Base-by-base conservation (phyloP, 1,140 invertebrate species). In the Ganaspis sp. region DNA sequence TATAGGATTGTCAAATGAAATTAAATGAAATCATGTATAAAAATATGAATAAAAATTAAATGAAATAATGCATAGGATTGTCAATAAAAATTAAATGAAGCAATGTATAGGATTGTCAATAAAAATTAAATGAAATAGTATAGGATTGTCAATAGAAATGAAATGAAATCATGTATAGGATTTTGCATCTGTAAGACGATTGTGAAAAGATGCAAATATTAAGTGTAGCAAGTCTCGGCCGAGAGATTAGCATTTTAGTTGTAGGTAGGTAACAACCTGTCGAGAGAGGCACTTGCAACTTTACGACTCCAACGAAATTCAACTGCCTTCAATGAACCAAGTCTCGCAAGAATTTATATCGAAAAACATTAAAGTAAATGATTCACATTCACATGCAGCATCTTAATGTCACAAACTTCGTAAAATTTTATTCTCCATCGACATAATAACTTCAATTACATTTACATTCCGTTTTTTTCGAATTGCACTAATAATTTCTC, bases 151-250 rank as follows among this genome's bases (percentile, higher is more conserved):
- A 49, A 17, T 49, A 4, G 4, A 49, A 17, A 45, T 17, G 17
- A 17, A 17, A 49, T 17, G 3, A 49, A 49, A 49, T 49, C 45
- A 49, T 6, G 42, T 45, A 17, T n/a, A 49, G 3, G 45, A 49
- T 49, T 49, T 49, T 49, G 45, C 45, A 49, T 49, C n/a, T 17
- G 45, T 49, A 49, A 49, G 17, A 49, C 45, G 45, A 49, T 49
- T 49, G 45, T 49, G 45, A 49, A 49, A 49, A 49, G n/a, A 49
- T 49, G 45, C 45, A 49, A 49, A 49, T 49, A 49, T 49, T 49
- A 49, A 49, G 45, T 49, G 45, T 49, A 49, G 45, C 45, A 49
- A 49, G 45, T 49, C n/a, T 49, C 5, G 4, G 4, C 17, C 45
- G 45, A 49, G 15, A 49, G 45, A 49, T 49, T 49, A 49, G 45